These are phyloP conservation scores for Buphagus erythrorhynchus DNA, from an alignment of 2,797 vertebrate species.

Conservation along the genomic window DNA sequence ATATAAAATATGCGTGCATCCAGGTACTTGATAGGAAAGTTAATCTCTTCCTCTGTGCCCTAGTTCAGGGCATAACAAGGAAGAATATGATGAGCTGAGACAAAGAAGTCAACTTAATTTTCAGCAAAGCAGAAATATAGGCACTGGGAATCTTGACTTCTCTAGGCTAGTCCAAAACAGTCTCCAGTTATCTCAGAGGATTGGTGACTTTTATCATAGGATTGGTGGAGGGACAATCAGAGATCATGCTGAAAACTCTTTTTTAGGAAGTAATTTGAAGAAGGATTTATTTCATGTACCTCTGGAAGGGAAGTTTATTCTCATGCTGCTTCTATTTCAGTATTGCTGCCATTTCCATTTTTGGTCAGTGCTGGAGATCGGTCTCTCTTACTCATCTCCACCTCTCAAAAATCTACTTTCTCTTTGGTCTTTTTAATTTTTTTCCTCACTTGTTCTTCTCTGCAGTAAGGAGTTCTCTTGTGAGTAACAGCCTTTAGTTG, in stretches of 20 bases:
- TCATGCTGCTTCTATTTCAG: slow-evolving; percentile 59
- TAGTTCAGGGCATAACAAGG: neutral
- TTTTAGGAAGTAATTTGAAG: slow-evolving; percentile 20
- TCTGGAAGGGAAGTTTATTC: slow-evolving; percentile 44
- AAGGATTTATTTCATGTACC: slow-evolving; percentile 32
- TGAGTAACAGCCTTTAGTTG: neutral
- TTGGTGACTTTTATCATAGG: neutral
- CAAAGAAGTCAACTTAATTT: slow-evolving; percentile 42
- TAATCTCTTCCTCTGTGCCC: neutral
- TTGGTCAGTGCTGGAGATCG: slow-evolving; percentile 48
- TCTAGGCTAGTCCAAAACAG: neutral
- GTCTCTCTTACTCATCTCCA: slow-evolving; percentile 39
- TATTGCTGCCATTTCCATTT: slow-evolving; percentile 59
- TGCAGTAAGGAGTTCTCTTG: neutral
- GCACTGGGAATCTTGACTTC: neutral
- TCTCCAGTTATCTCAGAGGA: neutral
- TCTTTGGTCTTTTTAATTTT: neutral
- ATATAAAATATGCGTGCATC: neutral
- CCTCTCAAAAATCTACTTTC: slow-evolving; percentile 7
- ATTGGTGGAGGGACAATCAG: neutral
- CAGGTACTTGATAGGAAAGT: neutral
- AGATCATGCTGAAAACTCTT: neutral
- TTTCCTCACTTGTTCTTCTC: neutral
- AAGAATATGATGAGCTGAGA: neutral
- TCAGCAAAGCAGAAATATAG: neutral